phyloP scores from a whole-genome alignment of 1,140 invertebrate species.

The silkworm (Bombyx mori) region DNA sequence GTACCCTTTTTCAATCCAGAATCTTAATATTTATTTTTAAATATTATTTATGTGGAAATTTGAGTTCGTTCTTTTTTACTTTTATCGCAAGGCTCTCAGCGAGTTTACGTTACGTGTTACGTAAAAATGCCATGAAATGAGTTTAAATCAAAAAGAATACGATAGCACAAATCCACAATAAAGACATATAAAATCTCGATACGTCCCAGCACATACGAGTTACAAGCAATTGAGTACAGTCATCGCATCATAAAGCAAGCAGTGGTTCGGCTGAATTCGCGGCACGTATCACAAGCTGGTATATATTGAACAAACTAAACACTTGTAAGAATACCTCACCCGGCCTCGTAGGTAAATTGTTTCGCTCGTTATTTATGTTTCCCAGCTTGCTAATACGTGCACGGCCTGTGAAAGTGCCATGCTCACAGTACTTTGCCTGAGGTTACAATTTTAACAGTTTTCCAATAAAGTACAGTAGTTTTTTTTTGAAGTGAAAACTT shows the following conservation, averaged over 20 bases:
- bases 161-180: background rate
- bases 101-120: too few species aligned
- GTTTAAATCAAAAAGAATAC: too few species aligned
- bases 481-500: too few species aligned
- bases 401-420: conserved; percentile 30
- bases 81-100: too few species aligned
- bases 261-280: conserved; percentile 26
- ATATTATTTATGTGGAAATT: too few species aligned
- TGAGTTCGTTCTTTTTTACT: too few species aligned
- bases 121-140: too few species aligned
- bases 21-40: too few species aligned
- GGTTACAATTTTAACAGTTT: conserved; percentile 18
- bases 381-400: conserved; percentile 57
- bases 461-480: too few species aligned
- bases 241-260: conserved; percentile 31
- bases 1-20: too few species aligned
- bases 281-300: conserved; percentile 41
- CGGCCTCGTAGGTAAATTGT: conserved; percentile 60
- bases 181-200: conserved; percentile 26
- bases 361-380: conserved; percentile 60
- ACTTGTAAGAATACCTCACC: conserved; percentile 60
- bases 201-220: conserved; percentile 14
- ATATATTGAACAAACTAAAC: conserved; percentile 64
- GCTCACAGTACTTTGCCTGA: conserved; percentile 23
- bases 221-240: conserved; percentile 27